A percentile compares a stretch with the other conserved stretches of the same genome.
phyloP scores from a whole-genome alignment of 2,797 vertebrate genomes.

The Phataginus tricuspis region DNA sequence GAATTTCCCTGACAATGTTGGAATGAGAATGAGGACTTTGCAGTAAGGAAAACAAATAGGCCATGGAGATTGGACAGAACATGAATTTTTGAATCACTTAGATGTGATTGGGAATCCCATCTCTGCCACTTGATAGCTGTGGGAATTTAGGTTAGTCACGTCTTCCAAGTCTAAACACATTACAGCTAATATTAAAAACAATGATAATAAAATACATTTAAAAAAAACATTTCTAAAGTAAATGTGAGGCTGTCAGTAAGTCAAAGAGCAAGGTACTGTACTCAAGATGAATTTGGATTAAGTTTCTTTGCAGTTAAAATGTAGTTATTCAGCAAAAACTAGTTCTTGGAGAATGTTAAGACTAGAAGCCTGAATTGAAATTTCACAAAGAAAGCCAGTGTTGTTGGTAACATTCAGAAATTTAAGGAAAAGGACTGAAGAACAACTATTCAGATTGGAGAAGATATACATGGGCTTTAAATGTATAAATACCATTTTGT shows the following conservation, averaged over 20 bases:
- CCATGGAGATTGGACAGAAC: background rate
- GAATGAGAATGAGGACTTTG: background rate
- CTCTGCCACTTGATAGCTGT: background rate
- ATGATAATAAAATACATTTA: conserved; percentile 18
- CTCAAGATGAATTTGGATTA: conserved; percentile 8
- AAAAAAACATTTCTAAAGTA: conserved; percentile 44
- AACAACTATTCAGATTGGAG: background rate
- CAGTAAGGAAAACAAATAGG: background rate
- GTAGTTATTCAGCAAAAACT: background rate
- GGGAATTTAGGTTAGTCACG: conserved; percentile 7
- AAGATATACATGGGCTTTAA: background rate
- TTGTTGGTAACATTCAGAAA: conserved; percentile 24
- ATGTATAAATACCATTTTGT: conserved; percentile 8
- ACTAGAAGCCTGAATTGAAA: conserved; percentile 11
- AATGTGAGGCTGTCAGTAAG: background rate
- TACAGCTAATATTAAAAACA: conserved; percentile 19
- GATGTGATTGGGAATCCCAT: conserved; percentile 28
- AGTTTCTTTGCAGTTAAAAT: conserved; percentile 19
- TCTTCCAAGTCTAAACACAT: background rate
- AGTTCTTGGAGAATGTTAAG: conserved; percentile 26
- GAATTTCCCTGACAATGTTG: conserved; percentile 16
- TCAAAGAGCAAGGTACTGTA: background rate
- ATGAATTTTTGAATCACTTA: conserved; percentile 40
- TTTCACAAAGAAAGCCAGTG: conserved; percentile 30
- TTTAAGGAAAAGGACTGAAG: background rate